Evolutionary conservation across 2,888 invertebrate genomes (phyloP).

Genomic region (Copidosoma aretas): DNA sequence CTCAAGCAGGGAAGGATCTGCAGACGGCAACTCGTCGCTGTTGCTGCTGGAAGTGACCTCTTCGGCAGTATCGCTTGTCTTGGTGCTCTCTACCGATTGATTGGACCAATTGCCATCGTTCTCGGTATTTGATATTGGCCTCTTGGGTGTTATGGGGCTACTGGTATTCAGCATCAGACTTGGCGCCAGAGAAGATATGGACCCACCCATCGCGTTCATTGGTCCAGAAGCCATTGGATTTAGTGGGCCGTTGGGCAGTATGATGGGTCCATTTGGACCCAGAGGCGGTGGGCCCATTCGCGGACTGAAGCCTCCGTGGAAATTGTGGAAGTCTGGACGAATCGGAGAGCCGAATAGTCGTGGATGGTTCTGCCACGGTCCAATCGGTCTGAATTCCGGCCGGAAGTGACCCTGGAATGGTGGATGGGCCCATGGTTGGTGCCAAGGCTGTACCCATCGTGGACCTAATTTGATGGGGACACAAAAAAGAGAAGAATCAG

Average conservation of each 20-base stretch:
- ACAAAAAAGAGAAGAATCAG: background rate
- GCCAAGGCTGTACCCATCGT: slow-evolving; percentile 53
- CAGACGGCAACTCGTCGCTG: slow-evolving; percentile 59
- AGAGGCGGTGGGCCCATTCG: slow-evolving; percentile 38
- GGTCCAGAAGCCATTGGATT: slow-evolving; percentile 48
- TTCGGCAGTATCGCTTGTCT: background rate
- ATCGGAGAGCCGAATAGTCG: slow-evolving; percentile 54
- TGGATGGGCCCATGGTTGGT: slow-evolving; percentile 58
- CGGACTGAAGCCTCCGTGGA: slow-evolving; percentile 50
- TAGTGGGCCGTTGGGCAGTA: slow-evolving; percentile 31
- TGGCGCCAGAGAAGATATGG: slow-evolving; percentile 26
- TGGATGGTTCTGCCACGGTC: slow-evolving; percentile 58
- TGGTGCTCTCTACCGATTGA: background rate
- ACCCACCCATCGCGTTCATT: slow-evolving; percentile 49
- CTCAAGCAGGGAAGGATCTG: slow-evolving; percentile 63
- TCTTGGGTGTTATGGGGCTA: slow-evolving; percentile 1
- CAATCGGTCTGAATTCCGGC: slow-evolving; percentile 55
- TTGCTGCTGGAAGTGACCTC: slow-evolving; percentile 10
- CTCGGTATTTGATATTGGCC: background rate
- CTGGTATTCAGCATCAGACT: slow-evolving; percentile 9
- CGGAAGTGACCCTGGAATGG: slow-evolving; percentile 52
- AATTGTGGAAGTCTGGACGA: slow-evolving; percentile 55
- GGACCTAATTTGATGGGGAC: slow-evolving; percentile 19
- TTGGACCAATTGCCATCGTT: background rate
- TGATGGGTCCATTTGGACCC: slow-evolving; percentile 36